Evolutionary conservation across 2,113 vertebrate species (phyloP).

Genomic region (Asarcornis scutulata): DNA sequence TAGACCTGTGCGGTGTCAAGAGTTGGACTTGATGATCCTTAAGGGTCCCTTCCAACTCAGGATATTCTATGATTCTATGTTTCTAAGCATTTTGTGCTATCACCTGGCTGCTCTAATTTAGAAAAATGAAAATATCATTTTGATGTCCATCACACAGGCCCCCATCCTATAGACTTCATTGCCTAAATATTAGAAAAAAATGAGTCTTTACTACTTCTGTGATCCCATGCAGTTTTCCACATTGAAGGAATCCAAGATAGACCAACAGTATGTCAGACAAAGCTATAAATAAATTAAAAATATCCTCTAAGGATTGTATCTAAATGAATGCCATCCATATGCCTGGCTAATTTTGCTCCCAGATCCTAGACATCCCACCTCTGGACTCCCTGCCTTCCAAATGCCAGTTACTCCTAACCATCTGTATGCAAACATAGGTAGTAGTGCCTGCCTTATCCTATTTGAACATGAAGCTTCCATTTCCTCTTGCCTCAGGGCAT

Average conservation of each 20-base stretch:
- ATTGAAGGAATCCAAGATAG: not conserved
- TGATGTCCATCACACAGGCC: not conserved
- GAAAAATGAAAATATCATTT: not conserved
- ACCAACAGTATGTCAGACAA: not conserved
- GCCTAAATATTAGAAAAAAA: not conserved
- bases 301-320: not conserved
- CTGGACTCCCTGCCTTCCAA: not conserved
- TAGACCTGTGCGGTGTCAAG: too few species aligned
- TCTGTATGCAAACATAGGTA: not conserved
- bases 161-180: not conserved
- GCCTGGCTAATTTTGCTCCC: not conserved
- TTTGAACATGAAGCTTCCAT: accelerated
- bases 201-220: not conserved
- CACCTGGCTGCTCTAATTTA: not conserved
- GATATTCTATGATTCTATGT: too few species aligned
- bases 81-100: not conserved
- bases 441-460: not conserved
- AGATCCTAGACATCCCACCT: not conserved
- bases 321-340: not conserved
- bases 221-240: not conserved
- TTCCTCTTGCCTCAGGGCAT: accelerated
- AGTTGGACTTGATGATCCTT: too few species aligned
- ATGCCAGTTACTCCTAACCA: not conserved
- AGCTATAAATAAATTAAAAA: not conserved
- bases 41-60: too few species aligned